Conservation (phyloP, 2,888 invertebrate genomes). For the Merodon equestris region DNA sequence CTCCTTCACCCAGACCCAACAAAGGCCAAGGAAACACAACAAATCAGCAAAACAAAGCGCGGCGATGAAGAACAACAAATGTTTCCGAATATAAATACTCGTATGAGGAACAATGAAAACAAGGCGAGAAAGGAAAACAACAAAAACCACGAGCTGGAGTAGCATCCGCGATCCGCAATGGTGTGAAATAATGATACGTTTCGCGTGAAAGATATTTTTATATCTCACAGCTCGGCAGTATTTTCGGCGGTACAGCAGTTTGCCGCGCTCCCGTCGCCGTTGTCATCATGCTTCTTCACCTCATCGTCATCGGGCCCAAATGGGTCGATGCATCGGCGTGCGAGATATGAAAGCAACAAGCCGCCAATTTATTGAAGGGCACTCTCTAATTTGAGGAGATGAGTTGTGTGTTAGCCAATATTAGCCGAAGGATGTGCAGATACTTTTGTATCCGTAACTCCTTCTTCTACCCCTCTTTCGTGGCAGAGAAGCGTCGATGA, state of each 20-base stretch:
- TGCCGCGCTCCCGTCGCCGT: not conserved
- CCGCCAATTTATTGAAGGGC: slow-evolving; percentile 77
- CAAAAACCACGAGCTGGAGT: slow-evolving; percentile 49
- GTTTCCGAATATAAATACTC: slow-evolving; percentile 41
- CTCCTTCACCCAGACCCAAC: slow-evolving; percentile 24
- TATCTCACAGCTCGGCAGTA: slow-evolving; percentile 57
- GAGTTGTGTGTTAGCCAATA: slow-evolving; percentile 74
- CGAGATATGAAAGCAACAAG: slow-evolving; percentile 75
- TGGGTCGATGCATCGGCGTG: slow-evolving; percentile 41
- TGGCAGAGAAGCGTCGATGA: too few species aligned
- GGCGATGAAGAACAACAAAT: slow-evolving; percentile 32
- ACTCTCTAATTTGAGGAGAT: slow-evolving; percentile 76
- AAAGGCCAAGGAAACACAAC: slow-evolving; percentile 10
- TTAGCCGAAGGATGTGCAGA: slow-evolving; percentile 72
- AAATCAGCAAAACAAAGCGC: slow-evolving; percentile 24
- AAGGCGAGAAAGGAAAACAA: slow-evolving; percentile 1
- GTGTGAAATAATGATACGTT: slow-evolving; percentile 75
- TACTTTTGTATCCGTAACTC: slow-evolving; percentile 52
- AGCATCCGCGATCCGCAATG: slow-evolving; percentile 72
- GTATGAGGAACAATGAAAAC: not conserved
- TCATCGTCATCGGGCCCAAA: slow-evolving; percentile 1
- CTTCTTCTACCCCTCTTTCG: not conserved
- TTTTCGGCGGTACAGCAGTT: slow-evolving; percentile 48
- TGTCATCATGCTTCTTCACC: slow-evolving; percentile 5
- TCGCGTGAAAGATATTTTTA: slow-evolving; percentile 69